A percentile compares a stretch with the other conserved stretches of the same genome.
Conservation (phyloP, 2,797 vertebrate genomes). For the Phrynocephalus guinanensis region DNA sequence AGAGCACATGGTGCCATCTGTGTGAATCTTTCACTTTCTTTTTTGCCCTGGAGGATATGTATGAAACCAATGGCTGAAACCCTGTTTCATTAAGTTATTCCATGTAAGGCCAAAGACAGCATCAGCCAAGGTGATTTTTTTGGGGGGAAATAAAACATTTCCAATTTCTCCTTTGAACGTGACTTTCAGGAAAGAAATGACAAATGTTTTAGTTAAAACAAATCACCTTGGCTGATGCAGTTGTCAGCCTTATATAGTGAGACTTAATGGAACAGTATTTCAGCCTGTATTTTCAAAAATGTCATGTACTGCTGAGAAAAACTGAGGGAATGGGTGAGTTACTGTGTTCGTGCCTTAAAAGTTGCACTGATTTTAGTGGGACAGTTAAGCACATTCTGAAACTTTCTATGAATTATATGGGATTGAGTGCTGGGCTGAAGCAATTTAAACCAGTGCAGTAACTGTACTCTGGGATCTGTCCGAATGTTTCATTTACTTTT, state of each 20-base stretch:
- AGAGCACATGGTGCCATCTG: slow-evolving; percentile 17
- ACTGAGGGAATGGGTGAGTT: background rate
- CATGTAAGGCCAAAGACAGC: too few relatives aligned
- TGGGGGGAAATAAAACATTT: too few relatives aligned
- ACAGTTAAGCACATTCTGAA: background rate
- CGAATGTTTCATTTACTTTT: slow-evolving; percentile 13
- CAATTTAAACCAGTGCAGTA: slow-evolving; percentile 16
- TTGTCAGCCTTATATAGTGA: too few relatives aligned
- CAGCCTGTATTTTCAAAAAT: background rate
- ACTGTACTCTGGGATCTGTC: background rate
- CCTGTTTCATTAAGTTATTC: too few relatives aligned
- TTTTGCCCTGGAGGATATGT: slow-evolving; percentile 9
- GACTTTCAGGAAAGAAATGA: too few relatives aligned
- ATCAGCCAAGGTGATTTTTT: too few relatives aligned
- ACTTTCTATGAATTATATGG: background rate
- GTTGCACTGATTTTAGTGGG: background rate
- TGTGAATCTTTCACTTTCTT: slow-evolving; percentile 7
- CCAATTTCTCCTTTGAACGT: too few relatives aligned
- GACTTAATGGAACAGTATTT: too few relatives aligned
- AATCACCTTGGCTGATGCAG: too few relatives aligned
- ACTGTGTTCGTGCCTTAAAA: background rate
- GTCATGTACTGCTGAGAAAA: background rate
- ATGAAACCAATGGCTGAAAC: background rate
- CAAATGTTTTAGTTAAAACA: too few relatives aligned
- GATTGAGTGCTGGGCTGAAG: background rate